phyloP scores from a whole-genome alignment of 2,888 invertebrate genomes.

The Mantis religiosa region DNA sequence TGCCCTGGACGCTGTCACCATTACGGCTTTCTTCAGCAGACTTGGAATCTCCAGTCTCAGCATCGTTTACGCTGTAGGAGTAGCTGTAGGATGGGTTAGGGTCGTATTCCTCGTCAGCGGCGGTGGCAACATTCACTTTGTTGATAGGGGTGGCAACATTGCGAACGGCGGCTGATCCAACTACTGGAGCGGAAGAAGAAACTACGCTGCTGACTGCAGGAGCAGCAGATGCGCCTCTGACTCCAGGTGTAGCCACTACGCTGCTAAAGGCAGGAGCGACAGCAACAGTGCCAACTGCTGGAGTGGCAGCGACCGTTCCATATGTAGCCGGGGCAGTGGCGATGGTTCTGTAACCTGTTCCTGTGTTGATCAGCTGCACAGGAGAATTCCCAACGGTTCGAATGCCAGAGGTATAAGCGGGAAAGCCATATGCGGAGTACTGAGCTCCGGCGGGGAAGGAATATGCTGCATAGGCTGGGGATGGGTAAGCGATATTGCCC shows the following conservation, averaged over 20 bases:
- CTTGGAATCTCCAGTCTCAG: conserved; percentile 30
- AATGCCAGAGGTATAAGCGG: not conserved
- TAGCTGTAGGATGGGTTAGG: conserved; percentile 30
- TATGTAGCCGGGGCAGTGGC: not conserved
- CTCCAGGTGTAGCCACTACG: not conserved
- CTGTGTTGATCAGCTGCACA: not conserved
- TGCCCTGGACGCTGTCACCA: conserved; percentile 28
- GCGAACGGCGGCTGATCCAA: not conserved
- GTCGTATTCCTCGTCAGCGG: conserved; percentile 27
- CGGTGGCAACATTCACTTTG: not conserved
- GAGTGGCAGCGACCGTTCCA: not conserved
- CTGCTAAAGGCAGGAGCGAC: not conserved
- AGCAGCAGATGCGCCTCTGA: not conserved
- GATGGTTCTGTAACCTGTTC: not conserved
- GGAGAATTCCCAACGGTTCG: not conserved
- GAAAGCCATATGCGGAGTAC: not conserved
- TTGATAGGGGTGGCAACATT: not conserved
- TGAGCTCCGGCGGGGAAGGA: not conserved
- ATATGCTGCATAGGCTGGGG: not conserved
- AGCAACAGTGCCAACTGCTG: not conserved
- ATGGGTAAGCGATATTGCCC: not conserved
- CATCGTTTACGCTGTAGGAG: conserved; percentile 28
- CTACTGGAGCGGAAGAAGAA: not conserved
- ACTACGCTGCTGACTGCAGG: not conserved
- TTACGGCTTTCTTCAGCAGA: conserved; percentile 25